phyloP scores from a whole-genome alignment of 35 echinoderm and acorn worm genomes.

The Nesometra sesokonis region DNA sequence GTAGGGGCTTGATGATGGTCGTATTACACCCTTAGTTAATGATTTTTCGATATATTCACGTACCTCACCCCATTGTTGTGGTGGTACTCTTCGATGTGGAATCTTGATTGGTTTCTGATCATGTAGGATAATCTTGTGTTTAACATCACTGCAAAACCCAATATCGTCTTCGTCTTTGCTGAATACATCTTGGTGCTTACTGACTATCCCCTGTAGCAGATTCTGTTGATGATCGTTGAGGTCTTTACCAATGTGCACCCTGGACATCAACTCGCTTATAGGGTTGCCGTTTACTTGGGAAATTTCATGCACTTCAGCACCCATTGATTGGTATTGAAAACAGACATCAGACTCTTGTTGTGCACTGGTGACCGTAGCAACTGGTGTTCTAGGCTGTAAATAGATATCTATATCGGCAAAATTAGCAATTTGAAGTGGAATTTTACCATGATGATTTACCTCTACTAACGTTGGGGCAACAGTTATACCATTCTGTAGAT shows the following conservation, averaged over 20 bases:
- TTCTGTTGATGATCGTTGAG: background rate
- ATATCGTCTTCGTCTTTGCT: constrained; percentile 27
- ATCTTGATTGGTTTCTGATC: constrained; percentile 6
- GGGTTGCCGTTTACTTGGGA: background rate
- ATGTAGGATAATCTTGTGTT: constrained; percentile 7
- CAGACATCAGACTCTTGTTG: background rate
- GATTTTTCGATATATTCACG: constrained; percentile 2
- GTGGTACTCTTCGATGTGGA: constrained; percentile 15
- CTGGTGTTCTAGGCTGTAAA: constrained; percentile 25
- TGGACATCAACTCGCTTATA: background rate
- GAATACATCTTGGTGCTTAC: constrained; percentile 3
- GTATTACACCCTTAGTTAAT: background rate
- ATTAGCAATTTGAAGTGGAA: constrained; percentile 33
- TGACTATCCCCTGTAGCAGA: background rate
- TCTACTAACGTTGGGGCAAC: constrained; percentile 12
- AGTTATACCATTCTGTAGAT: constrained; percentile 34
- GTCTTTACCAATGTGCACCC: background rate
- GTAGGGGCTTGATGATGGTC: constrained; percentile 60
- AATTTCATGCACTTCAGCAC: background rate
- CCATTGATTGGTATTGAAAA: background rate
- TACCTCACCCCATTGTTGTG: constrained; percentile 24
- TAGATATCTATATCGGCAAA: constrained; percentile 23
- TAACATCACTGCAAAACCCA: constrained; percentile 1
- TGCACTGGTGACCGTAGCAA: background rate
- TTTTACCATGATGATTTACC: constrained; percentile 20